phyloP scores from a whole-genome alignment of 1,140 invertebrate species.

The Bilobella aurantiaca region DNA sequence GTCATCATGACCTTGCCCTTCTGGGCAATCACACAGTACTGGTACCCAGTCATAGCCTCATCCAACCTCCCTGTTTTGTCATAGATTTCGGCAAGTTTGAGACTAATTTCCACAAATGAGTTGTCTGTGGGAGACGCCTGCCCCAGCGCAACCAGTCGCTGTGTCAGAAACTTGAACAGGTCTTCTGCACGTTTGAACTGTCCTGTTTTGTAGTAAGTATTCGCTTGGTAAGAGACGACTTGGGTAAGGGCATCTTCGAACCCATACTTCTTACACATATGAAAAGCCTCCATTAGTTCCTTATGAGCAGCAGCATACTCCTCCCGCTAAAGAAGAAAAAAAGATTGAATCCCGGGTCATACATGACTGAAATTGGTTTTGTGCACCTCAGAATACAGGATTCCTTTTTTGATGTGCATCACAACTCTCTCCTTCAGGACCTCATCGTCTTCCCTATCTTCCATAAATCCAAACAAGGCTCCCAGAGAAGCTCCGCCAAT shows the following conservation, averaged over 20 bases:
- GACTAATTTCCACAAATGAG: constrained; percentile 32
- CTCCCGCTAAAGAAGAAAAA: constrained; percentile 17
- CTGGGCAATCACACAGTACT: constrained; percentile 30
- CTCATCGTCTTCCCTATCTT: constrained; percentile 2
- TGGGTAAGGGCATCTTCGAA: constrained; percentile 31
- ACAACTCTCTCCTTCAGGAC: constrained; percentile 27
- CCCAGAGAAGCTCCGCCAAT: no score
- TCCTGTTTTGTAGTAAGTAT: constrained; percentile 22
- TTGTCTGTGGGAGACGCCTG: constrained; percentile 22
- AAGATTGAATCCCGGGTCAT: constrained; percentile 1
- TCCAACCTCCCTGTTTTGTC: constrained; percentile 13
- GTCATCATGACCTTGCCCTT: constrained; percentile 11
- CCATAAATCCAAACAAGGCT: constrained; percentile 9
- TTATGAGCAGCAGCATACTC: constrained; percentile 23
- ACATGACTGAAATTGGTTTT: background rate
- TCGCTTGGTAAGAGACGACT: constrained; percentile 30
- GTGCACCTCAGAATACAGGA: constrained; percentile 27
- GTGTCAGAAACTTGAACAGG: constrained; percentile 20
- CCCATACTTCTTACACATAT: constrained; percentile 18
- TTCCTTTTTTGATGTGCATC: constrained; percentile 30
- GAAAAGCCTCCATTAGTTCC: constrained; percentile 18
- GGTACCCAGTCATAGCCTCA: constrained; percentile 23
- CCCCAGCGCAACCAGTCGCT: constrained; percentile 21
- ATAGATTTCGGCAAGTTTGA: constrained; percentile 31
- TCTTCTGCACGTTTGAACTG: constrained; percentile 24